Evolutionary conservation across 2,797 vertebrate species (phyloP), one percentile per base, ranked within the genome.

Genomic region (Phalloptychus januarius): DNA sequence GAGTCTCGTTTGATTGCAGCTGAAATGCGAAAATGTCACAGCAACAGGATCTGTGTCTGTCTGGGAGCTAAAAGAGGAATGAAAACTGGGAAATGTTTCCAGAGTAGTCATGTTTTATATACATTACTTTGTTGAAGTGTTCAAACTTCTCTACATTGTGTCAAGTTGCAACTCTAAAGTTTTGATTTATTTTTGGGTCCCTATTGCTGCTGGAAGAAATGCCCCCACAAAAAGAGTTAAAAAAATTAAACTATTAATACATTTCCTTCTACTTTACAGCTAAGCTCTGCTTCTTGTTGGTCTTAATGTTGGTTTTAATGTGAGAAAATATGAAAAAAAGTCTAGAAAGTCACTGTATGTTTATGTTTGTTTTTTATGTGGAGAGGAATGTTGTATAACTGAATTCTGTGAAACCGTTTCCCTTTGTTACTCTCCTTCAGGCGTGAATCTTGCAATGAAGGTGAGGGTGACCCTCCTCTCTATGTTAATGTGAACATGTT

Each of bases 401-500:
- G 31, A 20, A 31, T 56, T 0, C 10, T 42, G 28, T 80, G 61
- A 78, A 75, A 79, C 13, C 13, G 11, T 12, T 40, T 75, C 6
- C 1, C 23, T 23, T 36, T 45, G 5, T 76, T 18, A 56, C 33
- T 20, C 52, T 65, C 36, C 38, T 13, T 44, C 88, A 99, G 98
- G 1, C 94, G 98, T 79, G 97, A 98, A 91, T 97, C 96, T 4
- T 99, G 98, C 87, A 99, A 99, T 7, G 97, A 99, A 90, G 98
- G 98, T 4, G 97, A 99, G 67, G 98, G 98, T 0, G 98, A 99
- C 89, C 98, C 98, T 1, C 98, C 98, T 1, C 95, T 99, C 0
- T 99, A 99, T 0, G 98, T 99, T 45, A 99, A 99, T 0, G 98
- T 99, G 18, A 99, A 99, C 94, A 99, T 99, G 98, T 97, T 97